Conservation (phyloP, 2,888 invertebrate genomes). For the Stomorhina lunata region DNA sequence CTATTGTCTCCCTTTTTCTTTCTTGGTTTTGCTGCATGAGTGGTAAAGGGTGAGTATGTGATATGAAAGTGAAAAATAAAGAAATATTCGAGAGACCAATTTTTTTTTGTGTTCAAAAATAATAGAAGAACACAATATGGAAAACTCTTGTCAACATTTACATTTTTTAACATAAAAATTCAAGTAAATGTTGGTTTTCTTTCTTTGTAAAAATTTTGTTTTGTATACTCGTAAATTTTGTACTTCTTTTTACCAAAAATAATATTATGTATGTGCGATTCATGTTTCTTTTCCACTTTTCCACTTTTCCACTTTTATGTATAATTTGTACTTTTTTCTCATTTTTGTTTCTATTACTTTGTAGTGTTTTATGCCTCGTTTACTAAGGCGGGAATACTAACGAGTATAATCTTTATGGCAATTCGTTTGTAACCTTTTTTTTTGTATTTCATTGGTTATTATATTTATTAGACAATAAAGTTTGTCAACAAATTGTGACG, state of each 20-base stretch:
- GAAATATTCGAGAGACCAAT: background rate
- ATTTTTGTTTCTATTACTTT: background rate
- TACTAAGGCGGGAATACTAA: background rate
- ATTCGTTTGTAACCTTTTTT: background rate
- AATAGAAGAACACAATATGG: constrained; percentile 4
- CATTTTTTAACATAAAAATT: constrained; percentile 18
- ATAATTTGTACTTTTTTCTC: too few species aligned
- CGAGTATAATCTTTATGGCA: background rate
- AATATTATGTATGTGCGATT: too few species aligned
- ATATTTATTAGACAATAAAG: too few species aligned
- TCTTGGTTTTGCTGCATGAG: background rate
- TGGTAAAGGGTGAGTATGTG: background rate
- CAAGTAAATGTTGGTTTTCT: background rate
- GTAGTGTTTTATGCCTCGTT: background rate
- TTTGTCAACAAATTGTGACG: too few species aligned
- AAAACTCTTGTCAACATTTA: constrained; percentile 6
- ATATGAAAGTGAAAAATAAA: background rate
- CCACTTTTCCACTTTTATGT: too few species aligned
- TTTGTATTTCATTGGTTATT: too few species aligned
- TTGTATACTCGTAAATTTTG: too few species aligned
- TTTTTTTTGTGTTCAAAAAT: background rate
- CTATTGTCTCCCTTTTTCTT: background rate
- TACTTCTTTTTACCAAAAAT: too few species aligned
- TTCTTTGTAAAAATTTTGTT: background rate
- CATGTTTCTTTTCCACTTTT: background rate